Percentiles rank a stretch among this genome's conserved stretches.
Conservation (phyloP, 2,797 vertebrate species). For the Tokudaia muenninki region DNA sequence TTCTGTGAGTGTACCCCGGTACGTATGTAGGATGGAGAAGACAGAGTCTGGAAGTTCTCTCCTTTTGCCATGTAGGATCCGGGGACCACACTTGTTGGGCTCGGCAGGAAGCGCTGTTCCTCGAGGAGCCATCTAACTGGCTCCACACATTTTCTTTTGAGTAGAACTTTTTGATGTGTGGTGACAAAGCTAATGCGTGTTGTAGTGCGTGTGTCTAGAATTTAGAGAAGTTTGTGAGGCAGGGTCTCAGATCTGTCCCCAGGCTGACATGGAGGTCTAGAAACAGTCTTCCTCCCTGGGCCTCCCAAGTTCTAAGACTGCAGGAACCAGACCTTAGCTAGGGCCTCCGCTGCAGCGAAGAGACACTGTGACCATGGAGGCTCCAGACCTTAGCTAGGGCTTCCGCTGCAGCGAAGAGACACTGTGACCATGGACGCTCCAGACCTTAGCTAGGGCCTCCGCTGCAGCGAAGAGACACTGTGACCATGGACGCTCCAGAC, state of each 20-base stretch:
- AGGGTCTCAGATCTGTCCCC: background rate
- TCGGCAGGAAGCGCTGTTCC: background rate
- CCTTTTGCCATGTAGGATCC: too few relatives aligned
- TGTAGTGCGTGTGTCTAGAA: constrained; percentile 13
- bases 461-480: background rate
- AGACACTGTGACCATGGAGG: background rate
- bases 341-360: background rate
- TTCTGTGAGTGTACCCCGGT: background rate
- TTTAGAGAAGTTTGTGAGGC: background rate
- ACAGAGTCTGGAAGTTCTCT: background rate
- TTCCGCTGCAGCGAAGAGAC: background rate
- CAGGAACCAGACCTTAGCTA: background rate
- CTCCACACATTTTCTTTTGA: constrained; percentile 42
- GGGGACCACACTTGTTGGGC: background rate
- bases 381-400: background rate
- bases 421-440: background rate
- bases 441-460: background rate
- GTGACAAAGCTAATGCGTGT: constrained; percentile 34
- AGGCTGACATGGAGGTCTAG: background rate
- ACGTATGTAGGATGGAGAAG: too few relatives aligned
- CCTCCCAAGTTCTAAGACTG: background rate
- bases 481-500: background rate
- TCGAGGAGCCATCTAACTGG: background rate
- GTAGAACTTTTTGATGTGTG: constrained; percentile 31
- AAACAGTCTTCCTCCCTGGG: background rate